A percentile compares a stretch with the other conserved stretches of the same genome.
phyloP scores from a whole-genome alignment of 1,140 invertebrate genomes.

The Ceratosolen solmsi region DNA sequence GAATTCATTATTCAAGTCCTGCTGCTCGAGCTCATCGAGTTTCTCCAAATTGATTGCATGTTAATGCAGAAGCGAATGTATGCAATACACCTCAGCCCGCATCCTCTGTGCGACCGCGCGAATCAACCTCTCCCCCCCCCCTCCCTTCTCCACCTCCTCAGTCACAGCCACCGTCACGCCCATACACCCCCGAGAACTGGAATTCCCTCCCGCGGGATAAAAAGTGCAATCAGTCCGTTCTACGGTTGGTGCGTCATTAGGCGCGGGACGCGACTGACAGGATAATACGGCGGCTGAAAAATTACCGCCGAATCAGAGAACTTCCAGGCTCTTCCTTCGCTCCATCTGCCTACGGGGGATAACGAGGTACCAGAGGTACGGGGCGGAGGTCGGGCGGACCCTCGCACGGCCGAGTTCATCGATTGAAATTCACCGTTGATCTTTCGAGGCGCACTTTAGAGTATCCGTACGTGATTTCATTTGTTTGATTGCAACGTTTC shows the following conservation, averaged over 20 bases:
- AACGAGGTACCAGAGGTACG: too few relatives aligned
- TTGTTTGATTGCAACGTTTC: too few relatives aligned
- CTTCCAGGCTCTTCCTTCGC: background rate
- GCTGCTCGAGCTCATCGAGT: constrained; percentile 20
- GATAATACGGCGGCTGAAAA: background rate
- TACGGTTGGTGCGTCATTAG: background rate
- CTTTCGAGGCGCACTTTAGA: too few relatives aligned
- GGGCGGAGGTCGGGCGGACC: background rate
- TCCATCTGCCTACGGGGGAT: too few relatives aligned
- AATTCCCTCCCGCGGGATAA: background rate
- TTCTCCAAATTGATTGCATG: constrained; percentile 37
- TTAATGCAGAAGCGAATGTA: background rate
- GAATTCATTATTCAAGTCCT: constrained; percentile 16
- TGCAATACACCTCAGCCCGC: background rate
- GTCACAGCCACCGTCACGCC: too few relatives aligned
- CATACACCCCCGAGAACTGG: too few relatives aligned
- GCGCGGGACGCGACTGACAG: background rate
- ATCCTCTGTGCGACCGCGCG: too few relatives aligned
- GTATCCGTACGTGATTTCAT: too few relatives aligned
- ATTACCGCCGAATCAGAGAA: background rate
- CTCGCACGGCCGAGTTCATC: background rate
- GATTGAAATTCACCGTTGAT: too few relatives aligned
- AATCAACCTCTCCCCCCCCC: too few relatives aligned
- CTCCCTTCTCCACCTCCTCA: too few relatives aligned
- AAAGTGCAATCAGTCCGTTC: background rate